Percentiles rank a stretch among this genome's conserved stretches.
phyloP scores from a whole-genome alignment of 2,113 vertebrate species.

The Mandrillus leucophaeus region DNA sequence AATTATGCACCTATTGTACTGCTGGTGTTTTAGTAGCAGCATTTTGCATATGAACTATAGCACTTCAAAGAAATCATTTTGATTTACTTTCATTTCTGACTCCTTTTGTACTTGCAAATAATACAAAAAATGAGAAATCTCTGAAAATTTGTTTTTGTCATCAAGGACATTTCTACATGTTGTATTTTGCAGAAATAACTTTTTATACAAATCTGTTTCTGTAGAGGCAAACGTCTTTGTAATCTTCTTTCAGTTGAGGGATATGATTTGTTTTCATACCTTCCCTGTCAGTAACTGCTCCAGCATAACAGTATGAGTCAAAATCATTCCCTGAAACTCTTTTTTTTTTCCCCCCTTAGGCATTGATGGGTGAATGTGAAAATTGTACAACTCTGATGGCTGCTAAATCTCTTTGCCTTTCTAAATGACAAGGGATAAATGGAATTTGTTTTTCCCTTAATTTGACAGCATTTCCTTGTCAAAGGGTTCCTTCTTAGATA shows the following conservation, averaged over 20 bases:
- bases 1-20: background rate
- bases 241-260: background rate
- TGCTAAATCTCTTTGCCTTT: background rate
- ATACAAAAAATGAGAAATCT: background rate
- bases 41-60: background rate
- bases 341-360: background rate
- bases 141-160: background rate
- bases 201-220: background rate
- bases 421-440: conserved; percentile 26
- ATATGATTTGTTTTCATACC: background rate
- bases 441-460: conserved; percentile 51
- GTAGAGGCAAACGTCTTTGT: background rate
- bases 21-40: background rate
- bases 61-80: conserved; percentile 25
- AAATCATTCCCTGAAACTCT: background rate
- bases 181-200: background rate
- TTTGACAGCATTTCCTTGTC: background rate
- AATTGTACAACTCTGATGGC: background rate
- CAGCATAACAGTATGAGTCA: background rate
- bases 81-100: conserved; percentile 11
- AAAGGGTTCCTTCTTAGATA: background rate
- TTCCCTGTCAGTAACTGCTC: background rate
- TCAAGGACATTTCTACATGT: conserved; percentile 35
- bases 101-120: conserved; percentile 39
- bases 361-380: background rate